A percentile compares a stretch with the other conserved stretches of the same genome.
Conservation (phyloP, 2,113 vertebrate species). For the Ailurus styani region DNA sequence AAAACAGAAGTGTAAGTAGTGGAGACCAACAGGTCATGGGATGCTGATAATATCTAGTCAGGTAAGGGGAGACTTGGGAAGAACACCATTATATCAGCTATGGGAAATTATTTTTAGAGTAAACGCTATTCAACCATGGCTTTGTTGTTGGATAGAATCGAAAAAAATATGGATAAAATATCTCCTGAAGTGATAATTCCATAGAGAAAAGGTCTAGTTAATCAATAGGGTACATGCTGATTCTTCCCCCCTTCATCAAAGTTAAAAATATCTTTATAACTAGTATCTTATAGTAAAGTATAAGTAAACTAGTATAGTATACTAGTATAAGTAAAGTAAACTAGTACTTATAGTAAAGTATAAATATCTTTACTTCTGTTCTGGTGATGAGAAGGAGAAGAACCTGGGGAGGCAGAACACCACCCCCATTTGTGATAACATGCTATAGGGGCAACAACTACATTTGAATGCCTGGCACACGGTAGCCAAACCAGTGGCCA, state of each 20-base stretch:
- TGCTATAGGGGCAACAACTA: too few species aligned
- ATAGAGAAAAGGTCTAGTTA: neutral
- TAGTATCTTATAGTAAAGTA: too few species aligned
- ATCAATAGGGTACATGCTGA: neutral
- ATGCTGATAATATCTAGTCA: neutral
- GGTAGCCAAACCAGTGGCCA: neutral
- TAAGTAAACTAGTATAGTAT: too few species aligned
- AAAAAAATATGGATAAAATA: neutral
- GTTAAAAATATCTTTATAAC: too few species aligned
- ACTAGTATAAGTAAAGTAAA: too few species aligned
- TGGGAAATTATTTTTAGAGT: neutral
- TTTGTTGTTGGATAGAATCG: neutral
- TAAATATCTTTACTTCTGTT: neutral
- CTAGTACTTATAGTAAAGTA: too few species aligned
- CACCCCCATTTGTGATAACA: neutral
- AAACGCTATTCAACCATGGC: neutral
- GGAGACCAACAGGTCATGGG: neutral
- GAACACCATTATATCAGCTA: neutral
- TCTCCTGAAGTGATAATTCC: neutral
- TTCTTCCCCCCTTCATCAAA: too few species aligned
- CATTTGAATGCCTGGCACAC: neutral
- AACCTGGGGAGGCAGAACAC: neutral
- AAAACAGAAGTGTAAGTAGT: neutral
- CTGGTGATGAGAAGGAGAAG: neutral
- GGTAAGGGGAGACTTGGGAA: neutral